Percentiles rank a stretch among this genome's conserved stretches.
Conservation (phyloP, 1,140 invertebrate species). For the Patella vulgata region DNA sequence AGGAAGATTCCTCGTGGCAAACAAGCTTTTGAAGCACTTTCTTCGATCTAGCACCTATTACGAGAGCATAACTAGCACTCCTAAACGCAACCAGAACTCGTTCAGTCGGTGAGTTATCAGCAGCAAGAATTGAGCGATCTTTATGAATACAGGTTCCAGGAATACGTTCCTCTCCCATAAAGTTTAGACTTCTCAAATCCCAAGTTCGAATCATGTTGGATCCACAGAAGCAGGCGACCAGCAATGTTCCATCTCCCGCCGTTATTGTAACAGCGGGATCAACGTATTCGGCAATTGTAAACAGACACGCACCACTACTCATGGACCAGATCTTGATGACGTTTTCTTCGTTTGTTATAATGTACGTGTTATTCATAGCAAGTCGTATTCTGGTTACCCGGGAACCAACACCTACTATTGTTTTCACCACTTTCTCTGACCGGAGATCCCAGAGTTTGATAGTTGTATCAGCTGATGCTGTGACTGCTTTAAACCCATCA, state of each 20-base stretch:
- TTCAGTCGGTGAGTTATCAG: conserved; percentile 44
- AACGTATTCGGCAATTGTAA: conserved; percentile 43
- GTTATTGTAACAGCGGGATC: conserved; percentile 55
- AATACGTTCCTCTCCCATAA: conserved; percentile 42
- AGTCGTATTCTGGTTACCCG: conserved; percentile 46
- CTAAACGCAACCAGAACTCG: conserved; percentile 56
- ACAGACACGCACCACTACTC: conserved; percentile 37
- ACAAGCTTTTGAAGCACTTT: conserved; percentile 50
- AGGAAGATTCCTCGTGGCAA: conserved; percentile 54
- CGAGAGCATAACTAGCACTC: conserved; percentile 43
- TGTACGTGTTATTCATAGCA: conserved; percentile 44
- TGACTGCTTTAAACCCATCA: conserved; percentile 58
- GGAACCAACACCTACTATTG: conserved; percentile 53
- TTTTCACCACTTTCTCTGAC: conserved; percentile 56
- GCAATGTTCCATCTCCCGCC: conserved; percentile 49
- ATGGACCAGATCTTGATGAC: conserved; percentile 58
- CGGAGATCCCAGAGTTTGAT: conserved; percentile 63
- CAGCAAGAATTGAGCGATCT: conserved; percentile 49
- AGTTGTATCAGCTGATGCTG: conserved; percentile 57
- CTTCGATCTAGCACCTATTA: conserved; percentile 54
- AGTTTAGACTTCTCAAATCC: conserved; percentile 43
- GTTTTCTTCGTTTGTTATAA: conserved; percentile 51
- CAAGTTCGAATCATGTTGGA: conserved; percentile 56
- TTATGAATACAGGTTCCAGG: conserved; percentile 52
- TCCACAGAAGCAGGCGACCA: conserved; percentile 59